These are phyloP conservation scores for Heteractis magnifica DNA, from an alignment of 92 coral and sea anemone genomes.

Conservation along the genomic window DNA sequence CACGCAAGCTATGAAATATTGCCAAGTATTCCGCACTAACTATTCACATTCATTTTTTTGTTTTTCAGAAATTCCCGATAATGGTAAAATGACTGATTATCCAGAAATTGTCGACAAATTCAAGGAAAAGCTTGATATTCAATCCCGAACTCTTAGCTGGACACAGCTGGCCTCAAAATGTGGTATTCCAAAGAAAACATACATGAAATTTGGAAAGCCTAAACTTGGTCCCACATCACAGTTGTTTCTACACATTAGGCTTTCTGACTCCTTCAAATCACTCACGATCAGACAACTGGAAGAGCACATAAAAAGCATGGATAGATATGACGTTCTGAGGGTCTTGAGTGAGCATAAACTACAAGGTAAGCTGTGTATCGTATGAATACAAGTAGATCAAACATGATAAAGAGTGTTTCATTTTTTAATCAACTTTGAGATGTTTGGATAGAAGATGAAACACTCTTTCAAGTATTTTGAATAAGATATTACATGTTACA, in stretches of 20 bases:
- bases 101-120: slow-evolving; percentile 8
- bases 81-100: background rate
- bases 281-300: slow-evolving; percentile 9
- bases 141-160: slow-evolving; percentile 35
- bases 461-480: too few species aligned
- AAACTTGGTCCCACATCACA: slow-evolving; percentile 52
- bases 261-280: background rate
- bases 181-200: slow-evolving; percentile 39
- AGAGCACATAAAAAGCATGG: slow-evolving; percentile 9
- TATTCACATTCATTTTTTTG: too few species aligned
- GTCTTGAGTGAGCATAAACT: background rate
- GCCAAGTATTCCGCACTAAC: too few species aligned
- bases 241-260: slow-evolving; percentile 24
- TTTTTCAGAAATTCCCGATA: background rate
- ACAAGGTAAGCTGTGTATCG: background rate
- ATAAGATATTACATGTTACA: too few species aligned
- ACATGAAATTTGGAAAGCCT: slow-evolving; percentile 51
- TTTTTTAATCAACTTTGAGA: too few species aligned
- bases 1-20: too few species aligned
- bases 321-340: slow-evolving; percentile 40
- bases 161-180: slow-evolving; percentile 44
- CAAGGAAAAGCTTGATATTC: slow-evolving; percentile 30
- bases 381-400: too few species aligned
- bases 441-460: too few species aligned
- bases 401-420: too few species aligned